Evolutionary conservation across 2,113 vertebrate species (phyloP), one percentile per base, ranked within the genome.

Genomic region (Nasalis larvatus): DNA sequence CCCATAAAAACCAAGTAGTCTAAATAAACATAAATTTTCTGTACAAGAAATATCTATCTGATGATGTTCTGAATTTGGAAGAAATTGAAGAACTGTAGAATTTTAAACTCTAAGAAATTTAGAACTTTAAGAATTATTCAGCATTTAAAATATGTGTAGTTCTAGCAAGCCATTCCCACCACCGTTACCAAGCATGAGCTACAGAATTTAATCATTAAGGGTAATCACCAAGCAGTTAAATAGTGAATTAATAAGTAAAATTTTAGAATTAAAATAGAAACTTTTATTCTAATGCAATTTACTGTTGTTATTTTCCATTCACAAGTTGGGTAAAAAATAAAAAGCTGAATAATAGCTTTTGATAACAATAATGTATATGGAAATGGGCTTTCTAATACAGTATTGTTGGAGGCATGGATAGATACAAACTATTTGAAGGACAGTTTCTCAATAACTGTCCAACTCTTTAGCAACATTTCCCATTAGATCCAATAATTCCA

Each of bases 251-350:
- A 81, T 58, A 96, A 69, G 42, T 74, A 52, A 40, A 93, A 88
- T 90, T 74, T 96, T 84, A 96, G n/a, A 85, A 94, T 95, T 69
- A 89, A 96, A 85, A 56, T 37, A 96, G 45, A 81, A 95, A 91
- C 0, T 45, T 97, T 60, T 88, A 86, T 69, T 93, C 12, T 21
- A 91, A 49, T 76, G 10, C 11, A 69, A 47, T 45, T 7, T 66
- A 78, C 54, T 56, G 21, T 54, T 56, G 25, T 60, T 91, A 85
- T 84, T 91, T 95, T 88, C 68, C 6, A 80, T n/a, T 93, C 18
- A 80, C 1, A 9, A 81, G 1, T 73, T 54, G 91, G 56, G 18
- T 12, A 94, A 94, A 86, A 8, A 94, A 71, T 56, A 56, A 90
- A 85, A 96, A 83, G 4, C 30, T 86, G 35, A 96, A 84, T 73